Conservation (phyloP, 2,888 invertebrate genomes). For the Listrodromus nycthemerus region DNA sequence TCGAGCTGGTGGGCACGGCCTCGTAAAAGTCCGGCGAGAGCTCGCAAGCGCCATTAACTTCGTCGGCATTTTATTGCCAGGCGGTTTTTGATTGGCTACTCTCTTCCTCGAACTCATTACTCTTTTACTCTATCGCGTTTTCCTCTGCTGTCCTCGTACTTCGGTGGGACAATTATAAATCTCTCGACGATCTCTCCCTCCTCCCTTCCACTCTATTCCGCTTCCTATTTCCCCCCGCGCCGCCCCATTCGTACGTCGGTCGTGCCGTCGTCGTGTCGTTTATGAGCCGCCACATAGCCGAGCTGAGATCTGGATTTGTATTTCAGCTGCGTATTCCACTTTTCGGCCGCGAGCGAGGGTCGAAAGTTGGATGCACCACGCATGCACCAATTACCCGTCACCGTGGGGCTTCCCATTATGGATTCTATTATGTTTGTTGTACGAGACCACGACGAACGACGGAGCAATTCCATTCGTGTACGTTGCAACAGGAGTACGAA, state of each 20-base stretch:
- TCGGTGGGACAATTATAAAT: slow-evolving; percentile 68
- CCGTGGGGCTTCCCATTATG: neutral
- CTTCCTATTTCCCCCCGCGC: neutral
- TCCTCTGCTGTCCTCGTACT: slow-evolving; percentile 22
- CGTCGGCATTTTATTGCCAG: slow-evolving; percentile 69
- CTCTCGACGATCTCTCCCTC: slow-evolving; percentile 47
- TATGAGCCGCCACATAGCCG: neutral
- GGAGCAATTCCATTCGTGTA: slow-evolving; percentile 70
- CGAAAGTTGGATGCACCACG: neutral
- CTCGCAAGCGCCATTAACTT: slow-evolving; percentile 70
- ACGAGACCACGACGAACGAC: slow-evolving; percentile 65
- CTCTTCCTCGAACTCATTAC: slow-evolving; percentile 41
- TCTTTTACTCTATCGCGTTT: slow-evolving; percentile 36
- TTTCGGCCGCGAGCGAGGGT: neutral
- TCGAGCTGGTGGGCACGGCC: slow-evolving; percentile 37
- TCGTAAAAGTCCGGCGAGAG: slow-evolving; percentile 56
- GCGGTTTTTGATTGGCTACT: slow-evolving; percentile 63
- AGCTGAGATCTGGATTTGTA: neutral
- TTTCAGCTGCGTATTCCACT: neutral
- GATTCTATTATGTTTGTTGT: slow-evolving; percentile 21
- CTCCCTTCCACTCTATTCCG: slow-evolving; percentile 5
- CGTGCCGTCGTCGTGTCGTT: neutral
- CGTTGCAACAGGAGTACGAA: slow-evolving; percentile 37
- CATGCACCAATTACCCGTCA: neutral
- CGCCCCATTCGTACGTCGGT: neutral